These are phyloP conservation scores for Clepsis dumicolana DNA, from an alignment of 2,888 invertebrate genomes.

Conservation along the genomic window DNA sequence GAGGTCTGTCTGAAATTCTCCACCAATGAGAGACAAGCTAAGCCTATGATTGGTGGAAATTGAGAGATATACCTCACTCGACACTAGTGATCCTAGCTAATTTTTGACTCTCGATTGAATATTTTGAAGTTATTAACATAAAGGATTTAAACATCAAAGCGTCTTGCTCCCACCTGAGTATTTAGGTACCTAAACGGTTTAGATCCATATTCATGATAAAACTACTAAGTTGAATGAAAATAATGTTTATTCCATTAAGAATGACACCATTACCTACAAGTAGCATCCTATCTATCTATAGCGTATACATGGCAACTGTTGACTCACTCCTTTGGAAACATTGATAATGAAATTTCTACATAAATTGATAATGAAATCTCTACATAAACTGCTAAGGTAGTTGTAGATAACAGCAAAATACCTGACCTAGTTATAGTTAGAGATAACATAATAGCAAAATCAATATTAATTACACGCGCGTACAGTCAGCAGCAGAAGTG, in stretches of 20 bases:
- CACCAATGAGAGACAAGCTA: too few relatives aligned
- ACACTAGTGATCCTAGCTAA: too few relatives aligned
- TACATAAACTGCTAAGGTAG: neutral
- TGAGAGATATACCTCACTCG: too few relatives aligned
- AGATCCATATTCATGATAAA: slow-evolving; percentile 11
- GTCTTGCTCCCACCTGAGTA: too few relatives aligned
- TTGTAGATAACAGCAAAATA: slow-evolving; percentile 16
- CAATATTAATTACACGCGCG: slow-evolving; percentile 13
- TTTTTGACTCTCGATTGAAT: too few relatives aligned
- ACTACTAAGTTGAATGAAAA: slow-evolving; percentile 24
- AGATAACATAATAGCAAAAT: slow-evolving; percentile 24
- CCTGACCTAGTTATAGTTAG: slow-evolving; percentile 23
- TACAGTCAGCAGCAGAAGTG: too few relatives aligned
- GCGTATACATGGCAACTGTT: slow-evolving; percentile 3
- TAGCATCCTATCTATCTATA: neutral
- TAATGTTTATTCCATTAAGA: slow-evolving; percentile 2
- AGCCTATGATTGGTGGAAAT: too few relatives aligned
- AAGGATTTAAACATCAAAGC: slow-evolving; percentile 17
- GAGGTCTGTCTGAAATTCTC: too few relatives aligned
- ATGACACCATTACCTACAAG: neutral
- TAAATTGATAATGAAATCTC: neutral
- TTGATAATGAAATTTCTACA: neutral
- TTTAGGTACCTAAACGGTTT: slow-evolving; percentile 5
- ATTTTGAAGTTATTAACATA: neutral
- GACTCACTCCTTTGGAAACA: neutral